phyloP scores from a whole-genome alignment of 2,888 invertebrate genomes.

The Hedya salicella region DNA sequence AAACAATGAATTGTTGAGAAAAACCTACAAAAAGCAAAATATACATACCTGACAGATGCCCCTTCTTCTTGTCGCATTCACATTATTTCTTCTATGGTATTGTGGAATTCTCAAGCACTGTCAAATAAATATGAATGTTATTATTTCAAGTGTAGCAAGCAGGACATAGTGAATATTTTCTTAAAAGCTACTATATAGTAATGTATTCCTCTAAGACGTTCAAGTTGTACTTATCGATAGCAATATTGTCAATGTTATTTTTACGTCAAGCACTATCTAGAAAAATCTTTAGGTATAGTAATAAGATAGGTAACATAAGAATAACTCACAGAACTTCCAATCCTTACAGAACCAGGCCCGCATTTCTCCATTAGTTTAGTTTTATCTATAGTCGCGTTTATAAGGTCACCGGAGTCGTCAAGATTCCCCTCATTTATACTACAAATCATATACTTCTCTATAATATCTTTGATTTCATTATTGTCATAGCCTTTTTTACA shows the following conservation, averaged over 20 bases:
- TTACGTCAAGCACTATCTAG: too few relatives aligned
- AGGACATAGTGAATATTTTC: too few relatives aligned
- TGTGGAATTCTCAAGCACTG: neutral
- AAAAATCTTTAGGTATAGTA: too few relatives aligned
- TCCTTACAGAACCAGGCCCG: neutral
- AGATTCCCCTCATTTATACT: constrained; percentile 5
- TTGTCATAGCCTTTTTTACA: neutral
- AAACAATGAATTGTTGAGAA: too few relatives aligned
- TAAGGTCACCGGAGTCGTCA: neutral
- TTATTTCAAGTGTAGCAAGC: too few relatives aligned
- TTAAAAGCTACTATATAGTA: too few relatives aligned
- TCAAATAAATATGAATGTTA: neutral
- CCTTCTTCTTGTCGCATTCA: neutral
- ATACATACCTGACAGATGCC: constrained; percentile 15
- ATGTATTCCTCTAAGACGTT: too few relatives aligned
- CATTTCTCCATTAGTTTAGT: neutral
- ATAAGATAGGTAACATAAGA: too few relatives aligned
- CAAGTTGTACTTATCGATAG: too few relatives aligned
- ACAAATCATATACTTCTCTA: constrained; percentile 40
- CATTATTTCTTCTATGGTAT: neutral
- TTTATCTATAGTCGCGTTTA: neutral
- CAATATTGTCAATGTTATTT: too few relatives aligned
- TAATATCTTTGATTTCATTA: neutral
- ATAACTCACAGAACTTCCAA: neutral
- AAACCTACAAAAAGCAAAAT: too few relatives aligned